Evolutionary conservation across 2,797 vertebrate species (phyloP).

Genomic region (Sebastes matsubarae): DNA sequence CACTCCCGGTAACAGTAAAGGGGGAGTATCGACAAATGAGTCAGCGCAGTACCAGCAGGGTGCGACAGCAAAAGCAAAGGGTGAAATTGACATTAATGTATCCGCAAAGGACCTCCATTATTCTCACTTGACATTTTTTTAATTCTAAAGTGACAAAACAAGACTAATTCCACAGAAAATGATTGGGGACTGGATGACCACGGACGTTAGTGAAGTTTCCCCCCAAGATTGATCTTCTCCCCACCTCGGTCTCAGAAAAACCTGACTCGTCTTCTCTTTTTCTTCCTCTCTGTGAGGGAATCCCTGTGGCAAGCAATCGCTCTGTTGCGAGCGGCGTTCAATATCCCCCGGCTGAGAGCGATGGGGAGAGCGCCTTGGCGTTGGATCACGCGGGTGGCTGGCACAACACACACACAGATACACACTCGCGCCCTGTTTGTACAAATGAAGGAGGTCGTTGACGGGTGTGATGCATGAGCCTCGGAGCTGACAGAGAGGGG

Average conservation of each 20-base stretch:
- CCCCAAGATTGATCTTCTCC: constrained; percentile 72
- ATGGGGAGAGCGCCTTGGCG: constrained; percentile 53
- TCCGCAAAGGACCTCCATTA: constrained; percentile 64
- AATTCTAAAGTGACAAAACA: constrained; percentile 80
- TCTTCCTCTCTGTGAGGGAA: constrained; percentile 69
- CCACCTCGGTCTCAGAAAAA: constrained; percentile 41
- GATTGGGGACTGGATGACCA: constrained; percentile 64
- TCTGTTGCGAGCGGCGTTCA: constrained; percentile 69
- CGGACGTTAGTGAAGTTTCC: constrained; percentile 61
- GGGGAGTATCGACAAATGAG: constrained; percentile 41
- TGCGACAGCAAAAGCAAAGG: constrained; percentile 37
- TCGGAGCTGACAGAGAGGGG: constrained; percentile 83
- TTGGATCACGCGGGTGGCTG: constrained; percentile 55
- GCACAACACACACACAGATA: constrained; percentile 52
- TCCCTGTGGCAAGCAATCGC: constrained; percentile 76
- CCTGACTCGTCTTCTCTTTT: constrained; percentile 53
- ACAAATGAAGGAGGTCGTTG: constrained; percentile 88
- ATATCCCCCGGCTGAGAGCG: constrained; percentile 75
- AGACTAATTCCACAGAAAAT: constrained; percentile 72
- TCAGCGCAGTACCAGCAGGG: constrained; percentile 27
- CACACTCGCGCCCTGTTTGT: constrained; percentile 81
- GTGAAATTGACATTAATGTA: constrained; percentile 65
- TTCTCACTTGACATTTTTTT: constrained; percentile 75
- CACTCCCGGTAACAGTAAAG: neutral
- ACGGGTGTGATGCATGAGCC: constrained; percentile 90